Base-by-base conservation (phyloP, 2,797 vertebrate genomes). In the Melanotaenia trifasciata region DNA sequence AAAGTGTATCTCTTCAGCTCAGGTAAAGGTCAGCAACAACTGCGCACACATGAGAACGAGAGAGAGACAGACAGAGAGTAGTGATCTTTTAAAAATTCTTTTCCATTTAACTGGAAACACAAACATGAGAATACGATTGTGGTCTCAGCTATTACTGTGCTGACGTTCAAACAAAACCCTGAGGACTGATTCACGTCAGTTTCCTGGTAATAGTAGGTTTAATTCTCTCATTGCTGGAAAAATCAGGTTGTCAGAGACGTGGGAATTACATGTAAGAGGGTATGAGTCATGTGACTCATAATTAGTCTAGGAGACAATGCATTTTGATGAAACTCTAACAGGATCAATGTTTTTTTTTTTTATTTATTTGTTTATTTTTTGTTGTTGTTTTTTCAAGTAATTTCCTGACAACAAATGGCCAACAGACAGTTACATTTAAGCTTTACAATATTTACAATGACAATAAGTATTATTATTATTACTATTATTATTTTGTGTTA, bases 101-200 rank as follows among this genome's bases (percentile, higher is more conserved):
- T 26, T 59, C 26, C 5, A 24, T 69, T 73, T 73, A 51, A 53
- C 32, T 28, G 36, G 4, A 62, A 60, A 40, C 3, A 70, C 69
- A 80, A 75, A 63, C 22, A 22, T 16, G 10, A 60, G 7, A 24
- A 43, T 13, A 22, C n/a, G 20, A 50, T 16, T 20, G n/a, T 20
- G 16, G 45, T 22, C 50, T 22, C 22, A 11, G 20, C 24, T 16
- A 16, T 66, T 66, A n/a, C 22, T 40, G 50, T 32, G 20, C 54
- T 74, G 72, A 74, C 40, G n/a, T 45, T 64, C 2, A 70, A 28
- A 38, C 62, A 0, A 61, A 67, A 80, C 50, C 70, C 56, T 53
- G 59, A 54, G 32, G 67, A 30, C n/a, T 13, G 59, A 66, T 57
- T 79, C 65, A 51, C 36, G 53, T 35, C 51, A 3, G n/a, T 30